These are phyloP conservation scores for Episyrphus balteatus DNA, from an alignment of 1,140 invertebrate genomes.

Conservation along the genomic window DNA sequence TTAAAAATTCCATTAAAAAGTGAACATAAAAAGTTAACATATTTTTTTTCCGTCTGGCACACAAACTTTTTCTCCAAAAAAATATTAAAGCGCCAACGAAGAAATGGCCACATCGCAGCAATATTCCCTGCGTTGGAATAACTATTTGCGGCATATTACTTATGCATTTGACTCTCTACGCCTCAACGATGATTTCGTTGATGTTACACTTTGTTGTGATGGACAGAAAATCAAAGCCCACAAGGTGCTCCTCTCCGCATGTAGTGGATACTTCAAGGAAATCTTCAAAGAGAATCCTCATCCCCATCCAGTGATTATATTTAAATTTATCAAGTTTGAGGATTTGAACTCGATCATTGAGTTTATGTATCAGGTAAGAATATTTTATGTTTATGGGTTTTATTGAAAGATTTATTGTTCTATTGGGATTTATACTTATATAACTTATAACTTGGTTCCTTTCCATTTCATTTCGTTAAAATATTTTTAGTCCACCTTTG, in stretches of 20 bases:
- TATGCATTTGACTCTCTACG: conserved; percentile 66
- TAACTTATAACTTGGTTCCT: background rate
- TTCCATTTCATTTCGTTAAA: too few species aligned
- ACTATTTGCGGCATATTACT: conserved; percentile 61
- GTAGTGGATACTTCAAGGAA: conserved; percentile 71
- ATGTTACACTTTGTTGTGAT: conserved; percentile 76
- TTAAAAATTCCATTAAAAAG: background rate
- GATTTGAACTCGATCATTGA: conserved; percentile 70
- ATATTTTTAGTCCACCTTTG: too few species aligned
- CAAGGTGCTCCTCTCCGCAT: conserved; percentile 74
- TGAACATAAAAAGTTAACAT: background rate
- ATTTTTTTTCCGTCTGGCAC: background rate
- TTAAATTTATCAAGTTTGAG: conserved; percentile 70
- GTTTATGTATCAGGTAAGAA: conserved; percentile 61
- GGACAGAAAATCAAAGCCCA: conserved; percentile 71
- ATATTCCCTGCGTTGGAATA: conserved; percentile 66
- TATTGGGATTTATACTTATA: background rate
- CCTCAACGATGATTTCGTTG: conserved; percentile 68
- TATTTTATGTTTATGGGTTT: background rate
- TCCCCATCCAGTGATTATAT: conserved; percentile 76
- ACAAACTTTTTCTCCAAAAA: too few species aligned
- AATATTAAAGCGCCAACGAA: background rate
- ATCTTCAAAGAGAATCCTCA: conserved; percentile 76
- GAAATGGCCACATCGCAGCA: conserved; percentile 44
- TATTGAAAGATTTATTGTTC: background rate